A percentile compares a stretch with the other conserved stretches of the same genome.
phyloP scores from a whole-genome alignment of 2,888 invertebrate genomes.

The Troides oblongomaculatus region DNA sequence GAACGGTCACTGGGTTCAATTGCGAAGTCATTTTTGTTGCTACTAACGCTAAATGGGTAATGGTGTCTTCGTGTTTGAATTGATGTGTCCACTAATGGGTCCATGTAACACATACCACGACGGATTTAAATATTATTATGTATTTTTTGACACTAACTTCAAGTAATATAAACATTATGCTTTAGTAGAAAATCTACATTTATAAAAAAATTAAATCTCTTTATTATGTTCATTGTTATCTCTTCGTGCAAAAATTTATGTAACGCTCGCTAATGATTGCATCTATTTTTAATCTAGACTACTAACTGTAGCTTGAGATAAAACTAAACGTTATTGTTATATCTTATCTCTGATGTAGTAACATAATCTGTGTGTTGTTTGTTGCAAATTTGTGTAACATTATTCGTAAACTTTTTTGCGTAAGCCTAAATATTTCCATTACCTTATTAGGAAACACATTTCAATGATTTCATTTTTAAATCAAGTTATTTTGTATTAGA shows the following conservation, averaged over 20 bases:
- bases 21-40: slow-evolving; percentile 60
- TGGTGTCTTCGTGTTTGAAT: slow-evolving; percentile 35
- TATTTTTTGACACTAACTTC: no score
- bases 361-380: slow-evolving; percentile 29
- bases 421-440: neutral
- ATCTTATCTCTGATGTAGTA: slow-evolving; percentile 32
- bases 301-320: slow-evolving; percentile 28
- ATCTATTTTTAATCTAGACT: slow-evolving; percentile 31
- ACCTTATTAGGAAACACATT: no score
- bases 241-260: slow-evolving; percentile 12
- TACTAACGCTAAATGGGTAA: slow-evolving; percentile 46
- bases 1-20: slow-evolving; percentile 67
- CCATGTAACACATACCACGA: neutral
- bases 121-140: no score
- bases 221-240: slow-evolving; percentile 8
- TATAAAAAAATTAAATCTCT: neutral
- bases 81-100: slow-evolving; percentile 1
- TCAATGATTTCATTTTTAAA: neutral
- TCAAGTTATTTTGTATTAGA: neutral
- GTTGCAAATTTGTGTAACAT: slow-evolving; percentile 27
- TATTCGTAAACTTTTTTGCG: slow-evolving; percentile 9
- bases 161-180: no score
- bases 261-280: slow-evolving; percentile 27
- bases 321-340: slow-evolving; percentile 30
- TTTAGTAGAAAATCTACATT: neutral